Evolutionary conservation across 2,888 invertebrate species (phyloP), one percentile per base, ranked within the genome.

Genomic region (Pammene aurita): DNA sequence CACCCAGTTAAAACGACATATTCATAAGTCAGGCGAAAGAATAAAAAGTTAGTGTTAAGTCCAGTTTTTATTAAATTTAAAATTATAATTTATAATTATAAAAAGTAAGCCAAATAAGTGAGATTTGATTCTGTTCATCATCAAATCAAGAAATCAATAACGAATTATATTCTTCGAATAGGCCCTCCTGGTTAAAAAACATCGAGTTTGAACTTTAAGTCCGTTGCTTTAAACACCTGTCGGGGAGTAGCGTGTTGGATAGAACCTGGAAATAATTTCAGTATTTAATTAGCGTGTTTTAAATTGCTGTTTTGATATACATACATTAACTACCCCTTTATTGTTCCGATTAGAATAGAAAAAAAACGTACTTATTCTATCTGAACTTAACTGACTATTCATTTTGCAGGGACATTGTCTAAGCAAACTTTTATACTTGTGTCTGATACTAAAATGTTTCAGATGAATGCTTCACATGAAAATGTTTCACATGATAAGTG

Each of bases 141-240:
- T 4, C 26, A 26, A 26, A 26, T 26, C 26, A 26, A 26, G 4
- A 26, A 26, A 26, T 26, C 26, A 26, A 26, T 26, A 26, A 26
- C 26, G 26, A 26, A 26, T n/a, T n/a, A 26, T 26, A 26, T 26
- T 4, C 4, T 26, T 26, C 26, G 26, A 26, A 26, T 26, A 26
- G 2, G 26, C 4, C n/a, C 26, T 26, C 26, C 26, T 26, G 26
- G 26, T 26, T 26, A 26, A 26, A 26, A 26, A 26, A 26, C 2
- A 26, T 4, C 26, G 26, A 26, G 34, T 54, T 55, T 42, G 58
- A 64, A 58, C 52, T 69, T 69, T 58, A 66, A 66, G 41, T 66
- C 70, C 58, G 64, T 66, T 70, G 60, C 71, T 71, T 73, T 74
- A 72, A 74, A 75, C 74, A 72, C 71, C 70, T 67, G 64, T 70